These are phyloP conservation scores for Cinclus mexicanus DNA, from an alignment of 2,113 vertebrate species.

Conservation along the genomic window DNA sequence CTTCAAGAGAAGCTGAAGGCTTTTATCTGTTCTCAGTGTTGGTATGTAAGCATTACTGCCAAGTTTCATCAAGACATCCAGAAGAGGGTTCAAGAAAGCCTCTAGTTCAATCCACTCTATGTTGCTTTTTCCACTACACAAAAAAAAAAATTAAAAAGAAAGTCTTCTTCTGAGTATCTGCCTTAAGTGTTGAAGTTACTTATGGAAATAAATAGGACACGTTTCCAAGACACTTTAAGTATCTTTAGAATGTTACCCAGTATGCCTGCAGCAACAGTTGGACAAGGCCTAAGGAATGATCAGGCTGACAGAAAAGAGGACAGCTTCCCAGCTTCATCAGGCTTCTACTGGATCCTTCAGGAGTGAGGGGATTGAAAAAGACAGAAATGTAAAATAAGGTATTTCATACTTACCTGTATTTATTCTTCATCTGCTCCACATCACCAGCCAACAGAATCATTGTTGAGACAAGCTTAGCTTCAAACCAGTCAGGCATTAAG, in stretches of 20 bases:
- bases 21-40: conserved; percentile 85
- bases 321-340: neutral
- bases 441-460: conserved; percentile 85
- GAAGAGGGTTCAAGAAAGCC: conserved; percentile 83
- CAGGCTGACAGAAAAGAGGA: neutral
- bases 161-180: conserved; percentile 42
- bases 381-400: conserved; percentile 15
- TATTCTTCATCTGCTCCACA: conserved; percentile 64
- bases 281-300: neutral
- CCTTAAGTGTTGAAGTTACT: conserved; percentile 3
- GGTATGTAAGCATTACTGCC: conserved; percentile 89
- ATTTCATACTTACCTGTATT: conserved; percentile 59
- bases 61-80: conserved; percentile 86
- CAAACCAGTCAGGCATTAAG: conserved; percentile 80
- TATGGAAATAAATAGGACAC: neutral
- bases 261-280: neutral
- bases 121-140: conserved; percentile 67
- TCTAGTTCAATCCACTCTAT: conserved; percentile 70
- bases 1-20: conserved; percentile 86
- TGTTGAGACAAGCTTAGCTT: conserved; percentile 84
- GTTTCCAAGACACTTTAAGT: neutral
- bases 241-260: conserved; percentile 13
- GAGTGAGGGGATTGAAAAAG: neutral
- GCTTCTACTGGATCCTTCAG: neutral
- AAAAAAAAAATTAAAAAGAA: conserved; percentile 67